Evolutionary conservation across 2,888 invertebrate species (phyloP), one percentile per base, ranked within the genome.

Genomic region (Eupithecia abbreviata): DNA sequence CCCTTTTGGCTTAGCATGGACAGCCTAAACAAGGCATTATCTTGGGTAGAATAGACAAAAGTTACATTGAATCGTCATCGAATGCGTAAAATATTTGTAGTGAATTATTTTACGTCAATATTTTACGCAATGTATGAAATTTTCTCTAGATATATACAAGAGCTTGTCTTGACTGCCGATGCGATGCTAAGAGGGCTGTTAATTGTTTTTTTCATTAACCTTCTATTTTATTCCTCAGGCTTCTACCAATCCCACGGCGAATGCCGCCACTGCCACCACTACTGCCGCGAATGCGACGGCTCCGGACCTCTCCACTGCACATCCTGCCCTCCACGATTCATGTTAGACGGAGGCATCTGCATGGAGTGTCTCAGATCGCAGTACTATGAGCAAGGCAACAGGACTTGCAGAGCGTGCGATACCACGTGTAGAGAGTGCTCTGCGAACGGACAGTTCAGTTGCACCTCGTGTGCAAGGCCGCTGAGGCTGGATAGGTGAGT

Each of bases 211-310:
- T 42, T 66, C 15, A 3, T 41, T 42, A 15, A 42, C 15, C 42
- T 45, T 7, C 9, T 15, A 30, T 15, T 67, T n/a, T 49, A 42
- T 9, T 6, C 68, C n/a, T 9, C 83, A 94, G 94, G 98, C 65
- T 98, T 97, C 92, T 98, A 97, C 92, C 97, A 97, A 91, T 97
- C 97, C 5, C 96, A 96, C 81, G 97, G 96, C 84, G 98, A 97
- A 10, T 98, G 98, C 88, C 97, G 97, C 82, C 98, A 97, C 90
- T 98, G 98, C 92, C 98, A 98, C 93, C 97, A 98, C 90, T 97
- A 97, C 87, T 98, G 98, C 91, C 96, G 97, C 82, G 98, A 98
- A 84, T 98, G 98, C 90, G 97, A 97, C 89, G 98, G 97, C 80
- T 97, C 97, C 73, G 97, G 97, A 0, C 97, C 97, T 0, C 92